Evolutionary conservation across 2,888 invertebrate species (phyloP).

Genomic region (Atethmia centrago): DNA sequence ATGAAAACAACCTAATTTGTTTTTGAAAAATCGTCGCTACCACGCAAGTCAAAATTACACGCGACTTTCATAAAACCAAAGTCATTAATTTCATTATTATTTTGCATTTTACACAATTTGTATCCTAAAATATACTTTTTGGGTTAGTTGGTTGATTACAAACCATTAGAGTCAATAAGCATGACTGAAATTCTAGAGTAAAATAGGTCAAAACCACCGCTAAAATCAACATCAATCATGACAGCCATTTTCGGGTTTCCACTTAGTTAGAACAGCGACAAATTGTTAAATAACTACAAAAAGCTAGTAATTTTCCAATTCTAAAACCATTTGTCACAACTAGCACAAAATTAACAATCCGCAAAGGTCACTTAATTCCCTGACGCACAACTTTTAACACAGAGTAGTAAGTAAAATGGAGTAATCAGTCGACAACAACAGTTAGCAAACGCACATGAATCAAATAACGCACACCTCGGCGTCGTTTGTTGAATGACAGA

Average conservation of each 20-base stretch:
- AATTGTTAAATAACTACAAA: conserved; percentile 44
- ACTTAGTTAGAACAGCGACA: conserved; percentile 28
- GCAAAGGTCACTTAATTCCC: conserved; percentile 46
- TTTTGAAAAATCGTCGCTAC: conserved; percentile 47
- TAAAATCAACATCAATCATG: conserved; percentile 36
- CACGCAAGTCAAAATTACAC: conserved; percentile 39
- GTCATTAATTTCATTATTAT: neutral
- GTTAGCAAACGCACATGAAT: neutral
- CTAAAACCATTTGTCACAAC: conserved; percentile 57
- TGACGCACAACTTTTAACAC: conserved; percentile 31
- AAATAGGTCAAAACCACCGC: conserved; percentile 12
- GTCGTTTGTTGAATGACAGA: neutral
- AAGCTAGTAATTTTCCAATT: conserved; percentile 52
- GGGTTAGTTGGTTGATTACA: neutral
- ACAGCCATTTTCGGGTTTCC: conserved; percentile 24
- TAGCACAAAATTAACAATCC: conserved; percentile 41
- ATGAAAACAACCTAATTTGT: conserved; percentile 56
- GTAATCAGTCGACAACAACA: neutral
- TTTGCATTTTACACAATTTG: neutral
- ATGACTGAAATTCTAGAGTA: neutral
- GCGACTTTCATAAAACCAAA: conserved; percentile 15
- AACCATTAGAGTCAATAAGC: neutral
- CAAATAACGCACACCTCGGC: neutral
- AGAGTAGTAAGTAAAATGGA: conserved; percentile 43
- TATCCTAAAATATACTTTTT: neutral